Evolutionary conservation across 2,113 vertebrate species (phyloP), one percentile per base, ranked within the genome.

Genomic region (Eulemur rufifrons): DNA sequence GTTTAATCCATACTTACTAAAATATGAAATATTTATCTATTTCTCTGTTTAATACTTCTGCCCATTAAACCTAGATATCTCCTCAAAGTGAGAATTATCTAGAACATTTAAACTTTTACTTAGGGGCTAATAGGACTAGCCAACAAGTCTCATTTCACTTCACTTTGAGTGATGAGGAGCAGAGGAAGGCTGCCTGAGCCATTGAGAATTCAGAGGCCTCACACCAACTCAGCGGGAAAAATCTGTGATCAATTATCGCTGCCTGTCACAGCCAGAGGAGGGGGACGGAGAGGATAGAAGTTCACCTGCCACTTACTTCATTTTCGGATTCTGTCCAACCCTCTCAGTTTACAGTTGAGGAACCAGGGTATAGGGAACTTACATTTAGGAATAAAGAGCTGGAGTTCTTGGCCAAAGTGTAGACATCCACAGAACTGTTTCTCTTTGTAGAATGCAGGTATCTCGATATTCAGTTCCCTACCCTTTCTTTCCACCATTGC

Each of bases 241-340:
- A 17, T 76, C 76, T 96, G 73, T 63, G 76, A 94, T 91, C 64
- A 63, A 12, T 61, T 85, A 92, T 63, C 86, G 39, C 86, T 92
- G 47, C 39, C 52, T 80, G 27, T 66, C 29, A 78, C 42, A 29
- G 27, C 42, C n/a, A 64, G 25, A 8, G 56, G 6, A n/a, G 1
- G 12, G 52, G 13, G 14, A 21, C 0, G 39, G 27, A 39, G 68
- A 76, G 21, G 15, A 5, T 2, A 59, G 42, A 85, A 47, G 13
- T 8, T 42, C 13, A 84, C 7, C n/a, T 92, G 39, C 13, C 68
- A 87, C 32, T 80, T 34, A 69, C 68, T 95, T 96, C 45, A 93
- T 86, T 73, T 96, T 91, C 63, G 63, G 59, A 85, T 74, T 12
- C 66, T 87, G 25, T 23, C 34, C 23, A 89, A 83, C 69, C 50